A percentile compares a stretch with the other conserved stretches of the same genome.
Conservation (phyloP, 2,888 invertebrate genomes). For the Augiades crinisus region DNA sequence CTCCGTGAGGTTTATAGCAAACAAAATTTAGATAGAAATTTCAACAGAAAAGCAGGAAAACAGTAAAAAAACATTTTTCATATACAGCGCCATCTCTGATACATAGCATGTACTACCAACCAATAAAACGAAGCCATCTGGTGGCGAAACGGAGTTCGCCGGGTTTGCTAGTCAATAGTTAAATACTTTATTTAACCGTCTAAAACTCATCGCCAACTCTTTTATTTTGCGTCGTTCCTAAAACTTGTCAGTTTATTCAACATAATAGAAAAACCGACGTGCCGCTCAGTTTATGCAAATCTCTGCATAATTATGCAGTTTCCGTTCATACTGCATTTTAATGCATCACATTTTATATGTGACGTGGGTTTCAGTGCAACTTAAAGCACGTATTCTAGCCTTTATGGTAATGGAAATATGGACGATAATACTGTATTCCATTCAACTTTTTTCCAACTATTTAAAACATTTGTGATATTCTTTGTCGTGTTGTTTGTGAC, state of each 20-base stretch:
- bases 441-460: neutral
- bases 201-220: too few relatives aligned
- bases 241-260: slow-evolving; percentile 11
- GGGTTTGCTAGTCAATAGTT: too few relatives aligned
- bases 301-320: slow-evolving; percentile 20
- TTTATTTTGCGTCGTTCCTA: neutral
- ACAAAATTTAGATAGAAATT: too few relatives aligned
- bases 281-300: slow-evolving; percentile 22
- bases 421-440: neutral
- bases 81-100: too few relatives aligned
- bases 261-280: slow-evolving; percentile 15
- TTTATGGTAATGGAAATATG: slow-evolving; percentile 2
- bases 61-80: too few relatives aligned
- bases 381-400: slow-evolving; percentile 5
- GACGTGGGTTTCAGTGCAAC: slow-evolving; percentile 17
- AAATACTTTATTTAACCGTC: too few relatives aligned
- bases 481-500: neutral
- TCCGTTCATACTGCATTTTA: slow-evolving; percentile 16
- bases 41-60: too few relatives aligned
- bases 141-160: too few relatives aligned
- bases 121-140: too few relatives aligned
- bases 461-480: neutral
- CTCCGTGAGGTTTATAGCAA: too few relatives aligned
- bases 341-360: slow-evolving; percentile 18
- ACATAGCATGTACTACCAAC: too few relatives aligned